phyloP scores from a whole-genome alignment of 2,797 vertebrate genomes.

The Rhinatrema bivittatum region DNA sequence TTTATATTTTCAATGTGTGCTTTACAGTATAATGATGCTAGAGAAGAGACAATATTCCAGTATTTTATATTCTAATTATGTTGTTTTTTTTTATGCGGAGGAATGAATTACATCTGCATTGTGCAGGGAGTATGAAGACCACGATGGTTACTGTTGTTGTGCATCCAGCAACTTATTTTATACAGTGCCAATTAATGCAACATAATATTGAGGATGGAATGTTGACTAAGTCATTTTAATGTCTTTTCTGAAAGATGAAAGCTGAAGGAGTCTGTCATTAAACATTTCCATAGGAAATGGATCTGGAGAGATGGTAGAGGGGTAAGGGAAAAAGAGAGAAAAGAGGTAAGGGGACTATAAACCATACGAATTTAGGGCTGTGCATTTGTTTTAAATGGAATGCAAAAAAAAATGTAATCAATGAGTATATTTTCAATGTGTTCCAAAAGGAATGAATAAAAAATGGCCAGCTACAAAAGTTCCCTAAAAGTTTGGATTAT shows the following conservation, averaged over 20 bases:
- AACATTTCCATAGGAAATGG: no score
- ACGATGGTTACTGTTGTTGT: slow-evolving; percentile 51
- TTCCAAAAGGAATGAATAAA: no score
- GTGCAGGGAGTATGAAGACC: slow-evolving; percentile 48
- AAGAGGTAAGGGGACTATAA: no score
- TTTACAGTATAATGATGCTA: slow-evolving; percentile 22
- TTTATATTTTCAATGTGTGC: slow-evolving; percentile 19
- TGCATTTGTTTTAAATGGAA: no score
- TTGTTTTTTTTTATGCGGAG: slow-evolving; percentile 12
- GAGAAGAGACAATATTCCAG: slow-evolving; percentile 26
- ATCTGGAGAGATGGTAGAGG: no score
- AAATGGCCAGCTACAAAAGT: no score
- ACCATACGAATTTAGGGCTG: no score
- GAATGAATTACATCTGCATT: slow-evolving; percentile 41
- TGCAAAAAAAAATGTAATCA: no score
- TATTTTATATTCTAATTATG: slow-evolving; percentile 40
- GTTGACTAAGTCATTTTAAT: slow-evolving; percentile 41
- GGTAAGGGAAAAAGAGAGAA: no score
- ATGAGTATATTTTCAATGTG: no score
- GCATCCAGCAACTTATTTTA: slow-evolving; percentile 46
- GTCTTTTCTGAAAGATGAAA: slow-evolving; percentile 28
- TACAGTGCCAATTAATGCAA: slow-evolving; percentile 46
- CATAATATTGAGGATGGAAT: slow-evolving; percentile 43
- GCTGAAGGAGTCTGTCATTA: slow-evolving; percentile 19
- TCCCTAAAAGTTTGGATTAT: no score